A percentile compares a stretch with the other conserved stretches of the same genome.
These are phyloP conservation scores for Achatina immaculata DNA, from an alignment of 1,140 invertebrate genomes.

Conservation along the genomic window DNA sequence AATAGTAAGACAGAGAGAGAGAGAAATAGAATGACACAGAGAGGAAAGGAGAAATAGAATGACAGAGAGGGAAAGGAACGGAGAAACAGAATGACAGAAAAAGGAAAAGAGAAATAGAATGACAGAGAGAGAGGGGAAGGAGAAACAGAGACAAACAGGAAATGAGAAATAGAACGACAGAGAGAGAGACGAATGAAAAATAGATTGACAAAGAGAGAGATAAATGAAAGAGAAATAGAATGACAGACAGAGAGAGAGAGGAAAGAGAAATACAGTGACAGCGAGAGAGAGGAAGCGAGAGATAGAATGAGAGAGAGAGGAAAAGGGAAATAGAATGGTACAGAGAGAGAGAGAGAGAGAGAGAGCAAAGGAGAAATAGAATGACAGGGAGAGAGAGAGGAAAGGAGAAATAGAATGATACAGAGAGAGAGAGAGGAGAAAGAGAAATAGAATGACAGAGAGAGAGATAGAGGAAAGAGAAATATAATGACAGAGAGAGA, in stretches of 20 bases:
- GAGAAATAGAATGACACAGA: slow-evolving; percentile 18
- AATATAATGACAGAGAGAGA: no score
- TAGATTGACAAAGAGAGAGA: no score
- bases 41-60: not conserved
- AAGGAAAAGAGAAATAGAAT: not conserved
- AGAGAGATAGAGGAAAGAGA: no score
- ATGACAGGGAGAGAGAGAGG: not conserved
- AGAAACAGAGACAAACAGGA: no score
- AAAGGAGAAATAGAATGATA: not conserved
- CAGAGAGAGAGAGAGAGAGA: not conserved
- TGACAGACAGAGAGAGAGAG: not conserved
- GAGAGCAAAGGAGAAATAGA: not conserved
- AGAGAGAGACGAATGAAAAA: no score
- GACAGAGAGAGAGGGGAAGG: slow-evolving; percentile 19
- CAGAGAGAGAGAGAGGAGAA: no score
- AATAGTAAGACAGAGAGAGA: not conserved
- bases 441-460: no score
- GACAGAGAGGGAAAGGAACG: not conserved
- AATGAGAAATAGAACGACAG: not conserved
- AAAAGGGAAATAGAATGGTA: not conserved
- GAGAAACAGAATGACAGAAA: slow-evolving; percentile 19
- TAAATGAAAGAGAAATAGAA: no score
- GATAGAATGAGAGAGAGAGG: not conserved
- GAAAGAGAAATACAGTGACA: slow-evolving; percentile 5
- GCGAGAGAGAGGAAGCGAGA: not conserved